Evolutionary conservation across 2,888 invertebrate genomes (phyloP).

Genomic region (Ecdyonurus torrentis): DNA sequence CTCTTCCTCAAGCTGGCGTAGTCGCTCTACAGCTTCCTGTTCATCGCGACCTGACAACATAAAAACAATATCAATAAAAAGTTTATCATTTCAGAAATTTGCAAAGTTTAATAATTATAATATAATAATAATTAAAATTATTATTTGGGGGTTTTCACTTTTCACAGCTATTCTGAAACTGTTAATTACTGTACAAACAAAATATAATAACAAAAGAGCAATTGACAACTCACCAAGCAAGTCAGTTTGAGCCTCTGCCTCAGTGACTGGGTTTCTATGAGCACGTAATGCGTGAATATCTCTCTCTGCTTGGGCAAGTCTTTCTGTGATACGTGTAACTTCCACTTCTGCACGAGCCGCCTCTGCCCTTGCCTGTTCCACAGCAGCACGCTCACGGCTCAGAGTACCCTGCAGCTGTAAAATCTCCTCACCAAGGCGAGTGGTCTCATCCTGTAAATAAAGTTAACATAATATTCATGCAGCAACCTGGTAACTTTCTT

Average conservation of each 20-base stretch:
- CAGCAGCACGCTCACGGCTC: neutral
- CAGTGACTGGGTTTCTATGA: neutral
- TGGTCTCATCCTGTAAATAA: neutral
- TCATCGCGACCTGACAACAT: neutral
- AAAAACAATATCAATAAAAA: neutral
- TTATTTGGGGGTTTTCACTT: too few relatives aligned
- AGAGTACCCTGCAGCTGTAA: neutral
- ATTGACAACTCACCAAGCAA: neutral
- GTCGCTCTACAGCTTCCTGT: neutral
- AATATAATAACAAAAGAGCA: too few relatives aligned
- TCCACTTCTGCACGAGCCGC: neutral
- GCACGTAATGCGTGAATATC: neutral
- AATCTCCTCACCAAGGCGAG: neutral
- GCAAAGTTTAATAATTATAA: too few relatives aligned
- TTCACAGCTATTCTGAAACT: too few relatives aligned
- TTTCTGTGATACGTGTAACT: neutral
- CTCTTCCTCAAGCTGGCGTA: neutral
- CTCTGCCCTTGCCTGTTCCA: neutral
- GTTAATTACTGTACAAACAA: too few relatives aligned
- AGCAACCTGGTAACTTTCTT: too few relatives aligned
- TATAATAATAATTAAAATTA: too few relatives aligned
- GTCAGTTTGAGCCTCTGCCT: constrained; percentile 1
- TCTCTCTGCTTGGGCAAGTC: neutral
- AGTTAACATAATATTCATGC: too few relatives aligned
- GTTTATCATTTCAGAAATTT: too few relatives aligned